phyloP scores from a whole-genome alignment of 2,113 vertebrate species.

The Gulo gulo region DNA sequence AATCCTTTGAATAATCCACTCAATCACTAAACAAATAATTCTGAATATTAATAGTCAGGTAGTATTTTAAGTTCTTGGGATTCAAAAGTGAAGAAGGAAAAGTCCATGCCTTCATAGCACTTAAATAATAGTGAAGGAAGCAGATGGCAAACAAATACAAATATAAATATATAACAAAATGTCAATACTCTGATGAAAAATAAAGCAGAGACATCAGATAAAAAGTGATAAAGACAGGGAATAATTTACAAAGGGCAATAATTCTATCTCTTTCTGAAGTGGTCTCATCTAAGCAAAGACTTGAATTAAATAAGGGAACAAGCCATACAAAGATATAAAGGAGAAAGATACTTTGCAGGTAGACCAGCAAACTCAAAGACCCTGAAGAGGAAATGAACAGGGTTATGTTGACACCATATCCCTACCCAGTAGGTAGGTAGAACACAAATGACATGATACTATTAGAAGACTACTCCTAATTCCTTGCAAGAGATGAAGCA shows the following conservation, averaged over 20 bases:
- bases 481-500: not conserved
- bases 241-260: not conserved
- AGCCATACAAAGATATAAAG: not conserved
- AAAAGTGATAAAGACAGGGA: not conserved
- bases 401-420: not conserved
- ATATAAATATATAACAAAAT: not conserved
- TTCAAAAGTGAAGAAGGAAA: not conserved
- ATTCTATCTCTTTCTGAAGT: not conserved
- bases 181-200: not conserved
- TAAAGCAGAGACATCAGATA: not conserved
- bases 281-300: not conserved
- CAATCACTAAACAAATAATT: not conserved
- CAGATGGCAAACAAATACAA: not conserved
- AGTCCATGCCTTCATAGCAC: fast-evolving
- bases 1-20: not conserved
- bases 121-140: not conserved
- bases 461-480: not conserved
- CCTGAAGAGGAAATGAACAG: not conserved
- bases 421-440: not conserved
- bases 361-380: not conserved
- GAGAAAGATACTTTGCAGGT: not conserved
- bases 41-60: not conserved
- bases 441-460: not conserved
- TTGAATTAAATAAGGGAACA: not conserved
- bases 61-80: not conserved